Base-by-base conservation (phyloP, 2,113 vertebrate genomes). In the Tor tambroides region DNA sequence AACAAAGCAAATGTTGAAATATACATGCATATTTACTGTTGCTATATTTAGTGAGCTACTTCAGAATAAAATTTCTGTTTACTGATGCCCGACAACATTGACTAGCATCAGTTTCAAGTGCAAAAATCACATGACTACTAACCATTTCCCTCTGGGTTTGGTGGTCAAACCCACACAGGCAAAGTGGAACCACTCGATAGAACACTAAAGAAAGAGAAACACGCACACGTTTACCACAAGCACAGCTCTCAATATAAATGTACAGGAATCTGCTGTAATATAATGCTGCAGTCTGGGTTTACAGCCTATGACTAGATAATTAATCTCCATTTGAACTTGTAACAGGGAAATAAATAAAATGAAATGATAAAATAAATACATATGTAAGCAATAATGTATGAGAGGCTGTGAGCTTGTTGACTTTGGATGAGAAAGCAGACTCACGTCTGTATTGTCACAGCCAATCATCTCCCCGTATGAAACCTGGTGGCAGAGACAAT, bases 151-250 rank as follows among this genome's bases (percentile, higher is more conserved):
- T 89, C 96, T 95, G 75, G 97, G 97, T 80, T 97, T 97, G 89
- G 97, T 97, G 21, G 96, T 97, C 91, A 97, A 93, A 80, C 97
- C 97, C 89, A 97, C 97, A 88, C 97, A 97, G 87, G 97, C 96
- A 90, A 97, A 97, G 92, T 97, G 97, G 93, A 97, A 97, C 97
- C 97, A 97, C 91, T 97, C 97, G 23, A 97, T 97, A 90, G 97
- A 97, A 90, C 97, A 97, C 97, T 97, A 92, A 76, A 51, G 65
- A n/a, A 88, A 41, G 86, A 82, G 61, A 69, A 38, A 76, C 14
- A 59, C 21, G n/a, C n/a, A 83, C 6, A 38, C 0, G 19, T 1
- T 41, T 2, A 75, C 14, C 30, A 69, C 17, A 4, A 35, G 32
- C 67, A 71, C 19, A 71, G 32, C 30, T 69, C 7, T 71, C 3